A percentile compares a stretch with the other conserved stretches of the same genome.
These are phyloP conservation scores for Catagonus wagneri DNA, from an alignment of 2,113 vertebrate genomes.

Conservation along the genomic window DNA sequence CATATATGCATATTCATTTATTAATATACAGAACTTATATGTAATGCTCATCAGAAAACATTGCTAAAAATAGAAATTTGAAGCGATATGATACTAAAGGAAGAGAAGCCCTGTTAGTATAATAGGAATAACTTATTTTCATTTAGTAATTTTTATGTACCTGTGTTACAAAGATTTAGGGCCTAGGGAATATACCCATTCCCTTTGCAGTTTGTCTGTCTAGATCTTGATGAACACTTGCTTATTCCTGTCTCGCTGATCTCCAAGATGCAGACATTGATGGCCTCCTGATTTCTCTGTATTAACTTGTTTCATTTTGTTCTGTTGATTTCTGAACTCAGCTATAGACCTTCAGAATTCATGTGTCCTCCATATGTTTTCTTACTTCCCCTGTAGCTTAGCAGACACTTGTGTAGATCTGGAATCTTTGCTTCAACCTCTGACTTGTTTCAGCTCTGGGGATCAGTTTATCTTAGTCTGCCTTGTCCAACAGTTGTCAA, in stretches of 20 bases:
- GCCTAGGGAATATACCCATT: neutral
- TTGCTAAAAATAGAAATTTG: neutral
- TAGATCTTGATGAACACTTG: neutral
- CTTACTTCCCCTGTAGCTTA: neutral
- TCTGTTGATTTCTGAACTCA: neutral
- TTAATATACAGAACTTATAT: neutral
- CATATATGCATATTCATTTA: neutral
- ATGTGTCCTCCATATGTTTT: neutral
- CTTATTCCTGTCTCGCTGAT: neutral
- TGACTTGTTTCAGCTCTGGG: neutral
- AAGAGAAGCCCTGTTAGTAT: neutral
- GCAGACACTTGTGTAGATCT: neutral
- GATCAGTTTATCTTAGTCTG: neutral
- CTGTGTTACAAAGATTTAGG: neutral
- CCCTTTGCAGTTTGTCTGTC: neutral
- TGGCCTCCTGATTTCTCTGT: neutral
- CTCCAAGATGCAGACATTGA: neutral
- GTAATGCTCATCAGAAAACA: neutral
- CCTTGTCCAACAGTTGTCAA: neutral
- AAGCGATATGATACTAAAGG: neutral
- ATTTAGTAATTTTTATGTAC: neutral
- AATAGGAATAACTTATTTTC: neutral
- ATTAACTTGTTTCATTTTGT: neutral
- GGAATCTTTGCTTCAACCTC: neutral
- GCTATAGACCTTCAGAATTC: neutral